Evolutionary conservation across 2,113 vertebrate species (phyloP), one percentile per base, ranked within the genome.

Genomic region (Spilogale gracilis): DNA sequence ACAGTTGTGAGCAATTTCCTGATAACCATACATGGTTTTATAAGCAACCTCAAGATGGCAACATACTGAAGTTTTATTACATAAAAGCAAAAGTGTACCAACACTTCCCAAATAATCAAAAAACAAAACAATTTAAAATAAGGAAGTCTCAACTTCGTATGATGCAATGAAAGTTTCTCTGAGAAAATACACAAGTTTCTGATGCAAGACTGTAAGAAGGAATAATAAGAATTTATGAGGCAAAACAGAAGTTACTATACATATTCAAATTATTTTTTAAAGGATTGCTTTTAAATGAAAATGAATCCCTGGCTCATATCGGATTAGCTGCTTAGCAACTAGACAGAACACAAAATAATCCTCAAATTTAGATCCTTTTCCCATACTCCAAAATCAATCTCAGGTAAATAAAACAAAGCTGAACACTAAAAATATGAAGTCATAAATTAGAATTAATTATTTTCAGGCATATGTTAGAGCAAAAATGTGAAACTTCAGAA

Each of bases 121-220:
- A 82, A 98, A 97, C 95, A 96, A 97, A 97, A 86, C 94, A 95
- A 96, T 93, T 92, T 87, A 94, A 96, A 98, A 98, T 83, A 97
- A 97, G 97, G 95, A 98, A 97, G 96, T 97, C 21, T 65, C n/a
- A 45, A 78, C 54, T 94, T 95, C 63, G 60, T 25, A 67, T 97
- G 89, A 96, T 74, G 89, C 88, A 95, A 96, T 79, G 7, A 20
- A 95, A 89, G 50, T 69, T 96, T 95, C 32, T 95, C 78, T 93
- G 65, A 96, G 74, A 96, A 95, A 95, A 97, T 69, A 71, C 4
- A 79, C 38, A 86, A 11, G 27, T 95, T 96, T 93, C 54, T 86
- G 14, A n/a, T 43, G 48, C n/a, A 95, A 96, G 43, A 83, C 43
- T 90, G 89, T 5, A 80, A 9, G 54, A 4, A 92, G n/a, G 56